phyloP scores from a whole-genome alignment of 2,888 invertebrate species.

The Cephus spinipes region DNA sequence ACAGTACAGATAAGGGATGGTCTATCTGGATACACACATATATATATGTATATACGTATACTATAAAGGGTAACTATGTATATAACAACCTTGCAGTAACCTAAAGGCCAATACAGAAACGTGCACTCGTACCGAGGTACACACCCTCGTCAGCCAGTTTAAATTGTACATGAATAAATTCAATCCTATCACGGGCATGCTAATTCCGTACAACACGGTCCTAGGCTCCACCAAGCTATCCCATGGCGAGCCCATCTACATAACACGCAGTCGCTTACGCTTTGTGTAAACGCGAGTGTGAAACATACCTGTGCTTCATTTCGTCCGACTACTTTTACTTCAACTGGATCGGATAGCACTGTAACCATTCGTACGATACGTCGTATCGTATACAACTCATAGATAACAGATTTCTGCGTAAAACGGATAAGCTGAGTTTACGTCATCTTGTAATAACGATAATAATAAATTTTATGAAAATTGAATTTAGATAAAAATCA shows the following conservation, averaged over 20 bases:
- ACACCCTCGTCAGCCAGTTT: conserved; percentile 46
- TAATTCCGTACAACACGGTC: conserved; percentile 52
- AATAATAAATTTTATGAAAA: not conserved
- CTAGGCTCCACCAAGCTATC: conserved; percentile 33
- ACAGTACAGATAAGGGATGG: not conserved
- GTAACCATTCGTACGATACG: too few species aligned
- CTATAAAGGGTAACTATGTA: not conserved
- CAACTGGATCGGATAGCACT: not conserved
- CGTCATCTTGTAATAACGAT: not conserved
- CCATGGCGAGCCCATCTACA: conserved; percentile 36
- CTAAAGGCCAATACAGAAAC: not conserved
- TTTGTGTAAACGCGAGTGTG: conserved; percentile 16
- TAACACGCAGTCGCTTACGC: conserved; percentile 45
- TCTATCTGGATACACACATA: not conserved
- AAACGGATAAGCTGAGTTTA: not conserved
- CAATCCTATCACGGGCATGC: conserved; percentile 53
- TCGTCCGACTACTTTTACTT: not conserved
- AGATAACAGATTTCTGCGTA: not conserved
- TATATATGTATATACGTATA: not conserved
- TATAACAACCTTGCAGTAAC: not conserved
- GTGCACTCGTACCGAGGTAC: conserved; percentile 23
- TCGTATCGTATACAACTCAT: too few species aligned
- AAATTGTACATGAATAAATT: conserved; percentile 59
- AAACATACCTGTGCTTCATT: not conserved
- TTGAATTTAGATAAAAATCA: not conserved